phyloP scores from a whole-genome alignment of 1,140 invertebrate genomes.

The Atta cephalotes region DNA sequence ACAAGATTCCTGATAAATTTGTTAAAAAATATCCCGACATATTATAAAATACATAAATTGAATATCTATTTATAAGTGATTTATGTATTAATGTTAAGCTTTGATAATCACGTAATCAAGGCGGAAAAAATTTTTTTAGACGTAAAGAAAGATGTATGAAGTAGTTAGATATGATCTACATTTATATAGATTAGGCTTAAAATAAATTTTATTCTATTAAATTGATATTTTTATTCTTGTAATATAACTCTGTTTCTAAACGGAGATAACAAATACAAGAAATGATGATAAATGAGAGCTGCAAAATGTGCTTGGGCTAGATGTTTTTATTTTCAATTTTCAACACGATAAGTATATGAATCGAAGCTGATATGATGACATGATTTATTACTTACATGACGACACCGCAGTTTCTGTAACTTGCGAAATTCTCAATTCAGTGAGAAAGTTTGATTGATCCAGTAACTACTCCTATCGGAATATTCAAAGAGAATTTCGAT shows the following conservation, averaged over 20 bases:
- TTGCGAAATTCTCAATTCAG: not conserved
- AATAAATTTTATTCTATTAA: not conserved
- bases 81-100: not conserved
- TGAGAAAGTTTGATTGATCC: constrained; percentile 4
- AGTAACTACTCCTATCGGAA: constrained; percentile 8
- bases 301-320: not conserved
- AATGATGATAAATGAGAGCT: constrained; percentile 9
- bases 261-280: not conserved
- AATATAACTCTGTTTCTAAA: not conserved
- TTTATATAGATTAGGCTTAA: not conserved
- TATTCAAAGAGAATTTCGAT: constrained; percentile 23
- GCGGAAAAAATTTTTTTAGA: not conserved
- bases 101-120: not conserved
- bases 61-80: not conserved
- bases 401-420: not conserved
- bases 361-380: not conserved
- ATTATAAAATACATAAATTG: not conserved
- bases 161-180: not conserved
- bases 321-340: constrained; percentile 12
- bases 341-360: not conserved
- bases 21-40: not conserved
- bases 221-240: not conserved
- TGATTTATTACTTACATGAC: constrained; percentile 9
- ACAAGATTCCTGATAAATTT: constrained; percentile 2
- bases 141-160: not conserved